Evolutionary conservation across 2,797 vertebrate genomes (phyloP).

Genomic region (Sebastes matsubarae): DNA sequence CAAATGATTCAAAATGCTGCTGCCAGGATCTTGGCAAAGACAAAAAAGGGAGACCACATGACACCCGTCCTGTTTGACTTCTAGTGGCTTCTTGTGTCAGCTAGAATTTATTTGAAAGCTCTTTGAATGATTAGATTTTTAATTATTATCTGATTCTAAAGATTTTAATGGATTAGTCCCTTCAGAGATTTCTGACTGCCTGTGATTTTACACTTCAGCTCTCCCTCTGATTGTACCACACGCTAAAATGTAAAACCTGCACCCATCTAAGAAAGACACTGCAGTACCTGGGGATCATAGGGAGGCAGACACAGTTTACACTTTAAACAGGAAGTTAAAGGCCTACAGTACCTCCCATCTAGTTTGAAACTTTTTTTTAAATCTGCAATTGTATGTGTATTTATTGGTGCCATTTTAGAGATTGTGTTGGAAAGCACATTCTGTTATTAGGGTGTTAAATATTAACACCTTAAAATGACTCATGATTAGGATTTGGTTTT

Average conservation of each 20-base stretch:
- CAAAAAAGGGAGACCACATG: not conserved
- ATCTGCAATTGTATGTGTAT: not conserved
- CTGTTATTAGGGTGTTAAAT: not conserved
- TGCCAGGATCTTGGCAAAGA: not conserved
- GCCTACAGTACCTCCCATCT: not conserved
- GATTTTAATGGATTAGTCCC: conserved; percentile 17
- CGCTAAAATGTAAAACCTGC: not conserved
- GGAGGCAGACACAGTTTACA: not conserved
- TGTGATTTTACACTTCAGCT: conserved; percentile 1
- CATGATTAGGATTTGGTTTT: not conserved
- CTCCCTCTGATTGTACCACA: not conserved
- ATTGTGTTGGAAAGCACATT: not conserved
- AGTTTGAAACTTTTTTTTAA: not conserved
- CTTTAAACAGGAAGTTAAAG: not conserved
- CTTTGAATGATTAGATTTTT: not conserved
- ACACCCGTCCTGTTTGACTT: not conserved
- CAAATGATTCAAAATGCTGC: conserved; percentile 35
- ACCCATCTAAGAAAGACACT: not conserved
- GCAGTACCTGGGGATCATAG: not conserved
- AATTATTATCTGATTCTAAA: not conserved
- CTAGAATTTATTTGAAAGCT: conserved; percentile 10
- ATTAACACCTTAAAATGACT: not conserved
- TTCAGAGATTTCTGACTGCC: not conserved
- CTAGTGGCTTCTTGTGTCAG: conserved; percentile 6
- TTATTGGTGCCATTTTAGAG: not conserved